Evolutionary conservation across 2,113 vertebrate genomes (phyloP), one percentile per base, ranked within the genome.

Genomic region (Orcinus orca): DNA sequence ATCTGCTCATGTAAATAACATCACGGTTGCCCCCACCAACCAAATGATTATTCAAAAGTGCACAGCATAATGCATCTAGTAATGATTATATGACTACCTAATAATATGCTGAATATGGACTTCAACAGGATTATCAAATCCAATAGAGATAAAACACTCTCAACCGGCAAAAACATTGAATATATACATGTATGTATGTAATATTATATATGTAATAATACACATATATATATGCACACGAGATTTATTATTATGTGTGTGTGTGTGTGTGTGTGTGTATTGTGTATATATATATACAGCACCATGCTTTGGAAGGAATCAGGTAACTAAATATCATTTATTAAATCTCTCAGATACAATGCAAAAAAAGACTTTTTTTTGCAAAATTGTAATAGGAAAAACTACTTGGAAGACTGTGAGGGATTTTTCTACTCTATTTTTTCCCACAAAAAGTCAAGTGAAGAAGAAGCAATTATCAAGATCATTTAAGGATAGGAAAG

Each of bases 401-500:
- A 70, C 6, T 80, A 55, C 8, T 79, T 74, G 18, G n/a, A n/a
- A 26, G 6, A 79, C 3, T 79, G 5, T 88, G 29, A 88, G 2
- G 8, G 6, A 86, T 74, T 88, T 90, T 92, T 95, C 47, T 81
- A 53, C 14, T 80, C 8, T 38, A 9, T 25, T 86, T 92, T 31
- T 62, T 21, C 6, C 8, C 20, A 47, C 1, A 58, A 7, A 74
- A 77, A 77, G 73, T 36, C 29, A 79, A 87, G 10, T 67, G 20
- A 86, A 83, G 55, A 86, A 58, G 36, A 65, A 95, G 26, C 26
- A 84, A 81, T 95, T 93, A 85, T 86, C 31, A 95, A 79, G 25
- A 82, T 86, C 60, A 86, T 93, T 79, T 68, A 68, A 95, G 33
- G 36, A 88, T 65, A 71, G 47, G 74, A 81, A 68, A 44, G 7